Conservation (phyloP, 2,113 vertebrate genomes). For the Colinus virginianus region DNA sequence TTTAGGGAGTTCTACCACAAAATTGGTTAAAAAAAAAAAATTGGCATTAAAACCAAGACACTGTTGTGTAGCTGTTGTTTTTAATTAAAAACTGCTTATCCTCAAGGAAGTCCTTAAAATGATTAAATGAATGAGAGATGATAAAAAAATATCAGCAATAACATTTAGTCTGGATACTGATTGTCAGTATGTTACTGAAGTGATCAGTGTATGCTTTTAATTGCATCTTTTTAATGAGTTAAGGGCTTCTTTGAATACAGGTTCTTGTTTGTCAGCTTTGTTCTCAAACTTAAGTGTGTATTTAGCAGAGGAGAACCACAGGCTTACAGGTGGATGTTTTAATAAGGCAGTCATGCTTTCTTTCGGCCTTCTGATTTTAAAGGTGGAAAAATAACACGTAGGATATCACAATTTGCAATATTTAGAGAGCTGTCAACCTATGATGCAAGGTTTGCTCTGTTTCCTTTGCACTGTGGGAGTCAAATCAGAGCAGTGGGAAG, state of each 20-base stretch:
- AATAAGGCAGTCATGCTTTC: neutral
- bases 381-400: neutral
- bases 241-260: neutral
- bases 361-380: neutral
- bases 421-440: neutral
- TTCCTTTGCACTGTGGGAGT: neutral
- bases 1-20: neutral
- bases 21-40: neutral
- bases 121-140: neutral
- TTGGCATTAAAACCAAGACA: neutral
- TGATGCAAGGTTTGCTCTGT: neutral
- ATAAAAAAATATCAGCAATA: neutral
- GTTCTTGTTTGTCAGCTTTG: neutral
- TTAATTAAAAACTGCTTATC: neutral
- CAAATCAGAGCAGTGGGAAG: neutral
- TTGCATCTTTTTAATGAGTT: neutral
- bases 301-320: neutral
- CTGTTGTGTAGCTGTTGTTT: no score
- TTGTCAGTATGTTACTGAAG: neutral
- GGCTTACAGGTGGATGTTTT: neutral
- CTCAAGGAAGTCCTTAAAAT: neutral
- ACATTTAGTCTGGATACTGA: neutral
- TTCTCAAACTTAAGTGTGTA: neutral
- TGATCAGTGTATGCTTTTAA: neutral
- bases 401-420: neutral